Evolutionary conservation across 2,797 vertebrate species (phyloP).

Genomic region (Sebastes itinus): DNA sequence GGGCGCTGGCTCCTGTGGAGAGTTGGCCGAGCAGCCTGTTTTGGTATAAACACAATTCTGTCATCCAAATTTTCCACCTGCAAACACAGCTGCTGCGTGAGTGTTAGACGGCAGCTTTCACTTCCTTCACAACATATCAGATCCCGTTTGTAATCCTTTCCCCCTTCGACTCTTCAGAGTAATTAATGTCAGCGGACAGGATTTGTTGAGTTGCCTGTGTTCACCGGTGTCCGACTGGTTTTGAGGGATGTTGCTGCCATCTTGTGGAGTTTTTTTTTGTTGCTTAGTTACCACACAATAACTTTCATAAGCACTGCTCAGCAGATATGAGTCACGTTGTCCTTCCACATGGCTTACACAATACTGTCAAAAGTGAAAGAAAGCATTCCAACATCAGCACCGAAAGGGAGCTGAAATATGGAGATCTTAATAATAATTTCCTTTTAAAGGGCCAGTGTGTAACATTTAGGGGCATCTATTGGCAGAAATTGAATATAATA

Average conservation of each 20-base stretch:
- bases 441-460: not conserved
- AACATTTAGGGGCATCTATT: not conserved
- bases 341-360: not conserved
- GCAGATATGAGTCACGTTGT: not conserved
- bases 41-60: slow-evolving; percentile 13
- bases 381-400: not conserved
- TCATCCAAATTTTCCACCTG: slow-evolving; percentile 15
- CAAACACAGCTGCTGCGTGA: slow-evolving; percentile 4
- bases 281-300: slow-evolving; percentile 15
- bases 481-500: not conserved
- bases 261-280: slow-evolving; percentile 46
- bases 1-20: slow-evolving; percentile 4
- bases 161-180: not conserved
- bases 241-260: slow-evolving; percentile 50
- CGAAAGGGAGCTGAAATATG: not conserved
- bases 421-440: not conserved
- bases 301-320: slow-evolving; percentile 40
- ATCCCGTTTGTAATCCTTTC: not conserved
- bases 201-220: not conserved
- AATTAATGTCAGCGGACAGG: not conserved
- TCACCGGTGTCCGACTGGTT: fast-evolving
- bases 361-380: not conserved
- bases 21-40: slow-evolving; percentile 30
- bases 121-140: slow-evolving; percentile 5
- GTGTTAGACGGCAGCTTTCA: not conserved